Evolutionary conservation across 2,113 vertebrate genomes (phyloP).

Genomic region (Microtus richardsoni): DNA sequence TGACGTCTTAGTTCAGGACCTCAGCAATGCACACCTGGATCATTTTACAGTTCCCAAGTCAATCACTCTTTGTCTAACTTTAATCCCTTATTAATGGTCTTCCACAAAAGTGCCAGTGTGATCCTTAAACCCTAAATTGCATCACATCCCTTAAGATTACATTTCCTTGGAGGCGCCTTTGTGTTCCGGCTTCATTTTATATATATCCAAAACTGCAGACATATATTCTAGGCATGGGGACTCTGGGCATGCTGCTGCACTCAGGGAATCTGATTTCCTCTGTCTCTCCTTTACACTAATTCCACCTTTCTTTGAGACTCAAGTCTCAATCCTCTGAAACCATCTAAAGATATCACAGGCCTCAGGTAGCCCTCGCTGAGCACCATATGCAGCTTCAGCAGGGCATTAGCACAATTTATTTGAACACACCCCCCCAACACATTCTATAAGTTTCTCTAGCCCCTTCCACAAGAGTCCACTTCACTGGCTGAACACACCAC

Average conservation of each 20-base stretch:
- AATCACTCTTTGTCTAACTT: neutral
- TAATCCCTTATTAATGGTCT: conserved; percentile 15
- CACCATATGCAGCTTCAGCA: neutral
- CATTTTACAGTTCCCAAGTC: conserved; percentile 11
- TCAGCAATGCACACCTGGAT: conserved; percentile 10
- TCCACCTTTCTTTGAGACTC: conserved; percentile 42
- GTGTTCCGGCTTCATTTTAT: neutral
- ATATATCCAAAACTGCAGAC: neutral
- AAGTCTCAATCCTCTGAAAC: conserved; percentile 43
- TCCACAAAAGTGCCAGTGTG: conserved; percentile 14
- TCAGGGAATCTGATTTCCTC: neutral
- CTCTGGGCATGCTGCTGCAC: neutral
- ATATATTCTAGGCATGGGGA: neutral
- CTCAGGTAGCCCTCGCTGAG: neutral
- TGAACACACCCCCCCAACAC: neutral
- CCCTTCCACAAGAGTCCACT: neutral
- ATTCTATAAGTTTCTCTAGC: neutral
- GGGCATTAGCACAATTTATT: neutral
- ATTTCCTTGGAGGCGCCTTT: conserved; percentile 4
- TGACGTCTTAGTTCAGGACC: neutral
- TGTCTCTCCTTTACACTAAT: conserved; percentile 20
- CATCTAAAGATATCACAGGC: neutral
- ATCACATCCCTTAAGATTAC: neutral
- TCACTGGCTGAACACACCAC: neutral
- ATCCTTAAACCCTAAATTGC: conserved; percentile 18